Percentiles rank a stretch among this genome's conserved stretches.
Conservation (phyloP, 2,113 vertebrate species). For the Dicentrarchus labrax region DNA sequence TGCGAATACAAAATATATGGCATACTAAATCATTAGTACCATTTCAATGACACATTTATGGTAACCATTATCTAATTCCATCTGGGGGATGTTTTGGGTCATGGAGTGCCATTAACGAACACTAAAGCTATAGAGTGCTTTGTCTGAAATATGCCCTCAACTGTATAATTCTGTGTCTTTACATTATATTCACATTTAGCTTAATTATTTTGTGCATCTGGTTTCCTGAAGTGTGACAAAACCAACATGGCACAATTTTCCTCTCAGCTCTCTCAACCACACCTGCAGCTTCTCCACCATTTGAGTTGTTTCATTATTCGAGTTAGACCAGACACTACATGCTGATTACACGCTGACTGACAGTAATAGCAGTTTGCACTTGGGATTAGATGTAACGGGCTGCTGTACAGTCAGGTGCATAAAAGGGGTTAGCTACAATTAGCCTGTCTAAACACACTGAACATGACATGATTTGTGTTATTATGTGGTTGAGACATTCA, state of each 20-base stretch:
- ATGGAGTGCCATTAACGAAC: background rate
- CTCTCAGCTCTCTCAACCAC: background rate
- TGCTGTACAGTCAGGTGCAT: background rate
- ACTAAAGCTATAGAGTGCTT: background rate
- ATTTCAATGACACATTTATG: background rate
- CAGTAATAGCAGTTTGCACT: background rate
- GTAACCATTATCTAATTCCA: background rate
- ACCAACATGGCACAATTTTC: background rate
- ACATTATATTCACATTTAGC: background rate
- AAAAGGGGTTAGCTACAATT: background rate
- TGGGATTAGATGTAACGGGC: background rate
- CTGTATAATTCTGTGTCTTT: background rate
- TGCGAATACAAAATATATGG: background rate
- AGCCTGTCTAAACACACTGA: background rate
- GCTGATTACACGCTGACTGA: background rate
- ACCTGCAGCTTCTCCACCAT: background rate
- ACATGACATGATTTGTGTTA: background rate
- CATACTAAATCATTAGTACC: constrained; percentile 10
- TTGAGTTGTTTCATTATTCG: background rate
- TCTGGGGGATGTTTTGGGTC: background rate
- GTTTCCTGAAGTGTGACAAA: background rate
- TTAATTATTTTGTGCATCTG: background rate
- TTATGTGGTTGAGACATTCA: too few species aligned
- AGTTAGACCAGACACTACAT: background rate
- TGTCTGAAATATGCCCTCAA: background rate